A percentile compares a stretch with the other conserved stretches of the same genome.
Evolutionary conservation across 2,888 invertebrate species (phyloP).

Genomic region (Drosophila birchii): DNA sequence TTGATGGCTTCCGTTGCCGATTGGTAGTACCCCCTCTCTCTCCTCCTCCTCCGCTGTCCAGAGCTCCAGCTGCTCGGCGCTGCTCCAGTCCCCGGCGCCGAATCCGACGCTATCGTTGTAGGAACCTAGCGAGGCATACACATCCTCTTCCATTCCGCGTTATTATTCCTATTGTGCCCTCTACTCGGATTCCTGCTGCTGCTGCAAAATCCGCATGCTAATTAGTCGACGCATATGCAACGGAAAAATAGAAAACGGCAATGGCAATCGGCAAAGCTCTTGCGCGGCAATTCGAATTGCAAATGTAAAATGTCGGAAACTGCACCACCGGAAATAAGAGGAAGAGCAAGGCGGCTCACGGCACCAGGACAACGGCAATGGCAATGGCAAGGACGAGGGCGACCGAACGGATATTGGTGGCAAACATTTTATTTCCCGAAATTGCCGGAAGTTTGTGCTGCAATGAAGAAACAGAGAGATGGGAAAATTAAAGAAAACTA

Average conservation of each 20-base stretch:
- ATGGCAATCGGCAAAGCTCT: conserved; percentile 17
- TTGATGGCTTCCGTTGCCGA: conserved; percentile 49
- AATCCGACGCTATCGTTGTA: conserved; percentile 59
- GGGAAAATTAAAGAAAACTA: conserved; percentile 39
- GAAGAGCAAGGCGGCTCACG: conserved; percentile 13
- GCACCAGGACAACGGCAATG: conserved; percentile 25
- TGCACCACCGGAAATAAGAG: conserved; percentile 55
- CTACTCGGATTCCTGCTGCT: conserved; percentile 37
- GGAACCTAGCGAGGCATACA: conserved; percentile 66
- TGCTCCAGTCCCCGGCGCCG: conserved; percentile 50
- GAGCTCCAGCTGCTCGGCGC: conserved; percentile 54
- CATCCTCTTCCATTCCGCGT: conserved; percentile 78
- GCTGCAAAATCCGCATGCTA: conserved; percentile 56
- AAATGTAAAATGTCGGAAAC: conserved; percentile 55
- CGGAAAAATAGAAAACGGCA: conserved; percentile 12
- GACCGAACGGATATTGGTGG: conserved; percentile 71
- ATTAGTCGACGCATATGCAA: conserved; percentile 62
- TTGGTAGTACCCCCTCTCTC: conserved; percentile 26
- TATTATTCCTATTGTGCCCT: conserved; percentile 35
- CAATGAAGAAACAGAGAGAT: conserved; percentile 48
- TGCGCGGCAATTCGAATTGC: conserved; percentile 50
- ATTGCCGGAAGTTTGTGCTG: conserved; percentile 69
- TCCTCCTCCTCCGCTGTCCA: conserved; percentile 49
- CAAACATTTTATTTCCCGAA: conserved; percentile 72
- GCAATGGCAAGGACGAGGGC: conserved; percentile 31